Conservation (phyloP, 2,888 invertebrate genomes). For the Branchinecta sandiegonensis region DNA sequence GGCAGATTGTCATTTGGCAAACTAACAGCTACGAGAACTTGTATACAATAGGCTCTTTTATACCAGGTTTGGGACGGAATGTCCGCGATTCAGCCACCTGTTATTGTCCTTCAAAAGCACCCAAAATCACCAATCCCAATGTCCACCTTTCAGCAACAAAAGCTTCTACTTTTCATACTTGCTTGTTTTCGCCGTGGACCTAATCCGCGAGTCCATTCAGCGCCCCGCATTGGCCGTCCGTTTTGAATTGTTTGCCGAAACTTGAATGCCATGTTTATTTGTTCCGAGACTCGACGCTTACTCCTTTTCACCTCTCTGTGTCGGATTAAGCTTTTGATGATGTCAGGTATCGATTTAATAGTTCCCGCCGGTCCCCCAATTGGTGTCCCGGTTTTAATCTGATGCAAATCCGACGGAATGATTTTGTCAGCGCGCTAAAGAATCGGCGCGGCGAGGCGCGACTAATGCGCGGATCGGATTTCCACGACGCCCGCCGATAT, state of each 20-base stretch:
- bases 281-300: neutral
- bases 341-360: constrained; percentile 15
- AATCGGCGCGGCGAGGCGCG: neutral
- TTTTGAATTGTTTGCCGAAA: constrained; percentile 15
- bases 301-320: neutral
- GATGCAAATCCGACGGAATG: constrained; percentile 15
- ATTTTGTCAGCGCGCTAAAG: constrained; percentile 14
- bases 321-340: constrained; percentile 16
- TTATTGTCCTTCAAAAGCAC: too few relatives aligned
- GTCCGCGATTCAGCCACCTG: too few relatives aligned
- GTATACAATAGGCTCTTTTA: too few relatives aligned
- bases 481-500: neutral
- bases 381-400: constrained; percentile 16
- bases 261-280: constrained; percentile 1
- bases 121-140: too few relatives aligned
- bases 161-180: too few relatives aligned
- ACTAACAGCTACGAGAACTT: too few relatives aligned
- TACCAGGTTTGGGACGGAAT: too few relatives aligned
- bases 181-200: too few relatives aligned
- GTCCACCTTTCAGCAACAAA: too few relatives aligned
- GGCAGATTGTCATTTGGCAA: too few relatives aligned
- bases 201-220: constrained; percentile 2
- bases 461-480: constrained; percentile 12
- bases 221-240: neutral
- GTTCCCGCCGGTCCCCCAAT: constrained; percentile 13